Evolutionary conservation across 2,888 invertebrate genomes (phyloP), one percentile per base, ranked within the genome.

Genomic region (Parnassius apollo): DNA sequence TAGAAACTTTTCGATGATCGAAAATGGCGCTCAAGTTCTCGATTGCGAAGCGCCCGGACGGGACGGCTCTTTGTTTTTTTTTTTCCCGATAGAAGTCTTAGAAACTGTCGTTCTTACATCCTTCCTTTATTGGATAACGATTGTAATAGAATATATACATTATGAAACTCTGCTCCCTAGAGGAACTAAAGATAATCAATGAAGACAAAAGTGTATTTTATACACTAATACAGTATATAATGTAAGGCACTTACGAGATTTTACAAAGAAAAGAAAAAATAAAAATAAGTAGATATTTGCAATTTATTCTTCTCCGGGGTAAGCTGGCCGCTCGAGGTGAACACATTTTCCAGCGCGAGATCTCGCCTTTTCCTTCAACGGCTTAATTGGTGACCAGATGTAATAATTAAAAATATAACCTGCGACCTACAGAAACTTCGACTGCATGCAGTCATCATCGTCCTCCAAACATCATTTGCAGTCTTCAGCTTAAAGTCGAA

Each of bases 1-100:
- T 89, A 78, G 75, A 81, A 91, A 90, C 88, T 91, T 91, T 91
- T 91, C 88, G 89, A 91, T 91, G 86, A 86, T 86, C 86, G 83
- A 88, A 88, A 87, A 86, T 88, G 88, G 86, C 88, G 87, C 88
- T 86, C 85, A 86, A 88, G 83, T 88, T 88, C 76, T 78, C 76
- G 79, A 85, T 82, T 80, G 82, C 77, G 76, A 82, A 61, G 50
- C 57, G 48, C 46, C 79, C 82, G 83, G 83, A 83, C 81, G 78
- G 77, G 69, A 68, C 59, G 62, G 66, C 25, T 52, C 63, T 57
- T 61, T 64, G 57, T 65, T 62, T 62, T 62, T 62, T 62, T 62
- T 53, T 58, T 61, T 54, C 53, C 61, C 45, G 22, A 46, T 54
- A 4, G 45, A 59, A 56, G 61, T 55, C 52, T 59, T n/a, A 50